Evolutionary conservation across 1,140 invertebrate species (phyloP).

Genomic region (Anoplophora glabripennis): DNA sequence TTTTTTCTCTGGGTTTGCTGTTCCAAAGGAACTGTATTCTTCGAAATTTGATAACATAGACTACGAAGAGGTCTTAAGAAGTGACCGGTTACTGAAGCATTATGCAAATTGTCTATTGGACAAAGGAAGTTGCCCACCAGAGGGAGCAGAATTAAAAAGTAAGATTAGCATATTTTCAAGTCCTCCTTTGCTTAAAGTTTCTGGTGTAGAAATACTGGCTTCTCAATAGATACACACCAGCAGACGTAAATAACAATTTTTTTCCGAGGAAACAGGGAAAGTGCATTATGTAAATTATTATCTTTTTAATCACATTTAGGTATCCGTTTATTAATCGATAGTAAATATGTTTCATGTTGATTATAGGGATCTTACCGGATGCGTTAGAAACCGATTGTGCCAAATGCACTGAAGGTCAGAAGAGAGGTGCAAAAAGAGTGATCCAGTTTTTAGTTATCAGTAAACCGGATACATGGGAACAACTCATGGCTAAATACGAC

Average conservation of each 20-base stretch:
- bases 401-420: conserved; percentile 49
- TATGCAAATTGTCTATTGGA: conserved; percentile 1
- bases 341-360: not conserved
- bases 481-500: conserved; percentile 48
- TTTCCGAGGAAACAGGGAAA: not conserved
- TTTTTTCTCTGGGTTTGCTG: not conserved
- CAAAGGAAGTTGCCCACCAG: not conserved
- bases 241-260: too few species aligned
- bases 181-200: too few species aligned
- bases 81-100: not conserved
- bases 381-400: conserved; percentile 47
- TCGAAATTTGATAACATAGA: conserved; percentile 4
- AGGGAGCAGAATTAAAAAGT: conserved; percentile 5
- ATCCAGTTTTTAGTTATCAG: conserved; percentile 43
- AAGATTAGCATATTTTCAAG: not conserved
- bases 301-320: not conserved
- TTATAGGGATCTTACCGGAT: conserved; percentile 23
- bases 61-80: not conserved
- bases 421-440: conserved; percentile 43
- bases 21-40: not conserved
- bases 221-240: too few species aligned
- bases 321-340: not conserved
- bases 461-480: conserved; percentile 41
- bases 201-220: too few species aligned
- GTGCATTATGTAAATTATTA: not conserved